Base-by-base conservation (phyloP, 1,140 invertebrate genomes). In the Sinella curviseta region DNA sequence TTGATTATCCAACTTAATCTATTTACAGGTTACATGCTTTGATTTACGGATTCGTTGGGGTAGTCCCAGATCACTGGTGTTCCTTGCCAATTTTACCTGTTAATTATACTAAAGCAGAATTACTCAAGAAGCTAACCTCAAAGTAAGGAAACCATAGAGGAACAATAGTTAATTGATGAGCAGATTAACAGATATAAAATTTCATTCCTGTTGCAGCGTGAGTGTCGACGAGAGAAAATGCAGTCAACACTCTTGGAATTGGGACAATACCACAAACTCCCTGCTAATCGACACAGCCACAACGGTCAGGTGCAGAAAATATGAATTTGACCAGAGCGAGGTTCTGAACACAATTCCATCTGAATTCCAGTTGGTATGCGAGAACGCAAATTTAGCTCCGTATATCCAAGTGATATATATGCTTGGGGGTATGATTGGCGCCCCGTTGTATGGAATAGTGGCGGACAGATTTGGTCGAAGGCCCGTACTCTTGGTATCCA, bases 21-120 rank as follows among this genome's bases (percentile, higher is more conserved):
- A 17, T 48, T 48, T 60, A 14, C 24, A 60, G 55, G n/a, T 3
- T 60, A 4, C 55, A 60, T 60, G 3, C 12, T 24, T 33, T 33
- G 16, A 31, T 57, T 12, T 83, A 84, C 80, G 82, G 78, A 31
- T 84, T 84, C 55, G 78, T 84, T 77, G 83, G 81, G 76, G 81
- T 76, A 3, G 78, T 67, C 8, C 80, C 82, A 17, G 77, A 75
- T 12, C 78, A 79, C 60, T 83, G 80, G 80, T 84, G 83, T 77
- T 26, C 48, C 3, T 12, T 84, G 0, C 78, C 78, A 12, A 31
- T 39, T 1, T 17, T 54, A 17, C 67, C 70, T 26, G 74, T 48
- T n/a, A n/a, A n/a, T 12, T 77, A 39, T 30, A 48, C 76, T 0
- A 17, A 74, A 1, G 82, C 79, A 60, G 33, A 75, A 16, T 30